Conservation (phyloP, 2,113 vertebrate species). For the Chionis minor region DNA sequence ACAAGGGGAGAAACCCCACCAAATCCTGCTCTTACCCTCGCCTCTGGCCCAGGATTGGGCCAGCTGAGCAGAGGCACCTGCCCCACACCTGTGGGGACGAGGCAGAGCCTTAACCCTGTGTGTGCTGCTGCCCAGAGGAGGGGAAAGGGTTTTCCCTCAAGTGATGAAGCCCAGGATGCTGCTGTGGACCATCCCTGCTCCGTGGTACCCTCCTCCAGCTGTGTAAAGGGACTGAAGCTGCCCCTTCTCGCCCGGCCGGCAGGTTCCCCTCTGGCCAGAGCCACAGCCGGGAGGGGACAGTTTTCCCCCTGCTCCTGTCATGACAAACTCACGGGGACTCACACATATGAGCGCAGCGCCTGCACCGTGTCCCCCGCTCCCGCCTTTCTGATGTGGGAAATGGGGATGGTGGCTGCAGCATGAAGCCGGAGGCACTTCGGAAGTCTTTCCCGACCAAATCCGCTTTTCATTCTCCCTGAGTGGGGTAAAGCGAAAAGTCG, state of each 20-base stretch:
- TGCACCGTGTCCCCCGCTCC: neutral
- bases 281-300: no score
- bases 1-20: accelerated
- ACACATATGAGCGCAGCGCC: accelerated
- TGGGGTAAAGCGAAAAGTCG: accelerated
- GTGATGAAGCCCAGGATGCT: neutral
- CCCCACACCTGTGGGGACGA: neutral
- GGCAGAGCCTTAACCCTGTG: accelerated
- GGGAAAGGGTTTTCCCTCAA: neutral
- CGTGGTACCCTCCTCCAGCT: neutral
- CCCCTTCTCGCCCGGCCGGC: neutral
- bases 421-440: neutral
- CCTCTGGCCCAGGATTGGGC: neutral
- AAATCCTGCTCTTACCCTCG: neutral
- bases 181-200: neutral
- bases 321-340: neutral
- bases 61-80: neutral
- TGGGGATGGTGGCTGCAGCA: accelerated
- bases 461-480: accelerated
- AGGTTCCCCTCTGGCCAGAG: accelerated
- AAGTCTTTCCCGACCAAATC: neutral
- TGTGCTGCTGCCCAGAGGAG: neutral
- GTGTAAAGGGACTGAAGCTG: neutral
- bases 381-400: neutral
- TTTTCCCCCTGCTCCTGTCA: neutral